Evolutionary conservation across 2,797 vertebrate species (phyloP).

Genomic region (Harpagifer antarcticus): DNA sequence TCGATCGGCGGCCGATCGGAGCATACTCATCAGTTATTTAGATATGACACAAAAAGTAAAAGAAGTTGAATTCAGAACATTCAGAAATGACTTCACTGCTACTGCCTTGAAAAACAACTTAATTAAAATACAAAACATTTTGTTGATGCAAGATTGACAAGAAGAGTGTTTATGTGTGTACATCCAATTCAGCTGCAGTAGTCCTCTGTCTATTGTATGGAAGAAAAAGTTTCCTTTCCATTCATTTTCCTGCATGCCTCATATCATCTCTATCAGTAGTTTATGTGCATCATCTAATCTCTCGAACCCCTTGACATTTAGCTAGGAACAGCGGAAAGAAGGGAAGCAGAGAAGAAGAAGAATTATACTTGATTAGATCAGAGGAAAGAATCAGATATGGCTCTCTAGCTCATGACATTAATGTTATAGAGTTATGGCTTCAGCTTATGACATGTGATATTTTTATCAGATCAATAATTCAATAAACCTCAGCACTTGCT

Average conservation of each 20-base stretch:
- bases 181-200: neutral
- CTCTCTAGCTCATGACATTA: neutral
- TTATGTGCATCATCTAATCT: neutral
- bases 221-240: neutral
- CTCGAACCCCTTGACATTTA: neutral
- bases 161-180: neutral
- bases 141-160: neutral
- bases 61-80: too few relatives aligned
- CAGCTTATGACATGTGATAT: neutral
- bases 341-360: neutral
- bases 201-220: neutral
- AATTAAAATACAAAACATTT: neutral
- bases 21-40: too few relatives aligned
- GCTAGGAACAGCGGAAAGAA: neutral
- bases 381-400: neutral
- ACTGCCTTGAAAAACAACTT: too few relatives aligned
- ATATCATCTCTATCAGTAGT: neutral
- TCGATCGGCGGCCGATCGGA: too few relatives aligned
- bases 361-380: neutral
- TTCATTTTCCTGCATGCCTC: neutral
- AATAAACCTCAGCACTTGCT: neutral
- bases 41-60: too few relatives aligned
- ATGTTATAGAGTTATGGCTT: neutral
- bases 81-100: too few relatives aligned
- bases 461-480: constrained; percentile 11